Evolutionary conservation across 2,888 invertebrate genomes (phyloP).

Genomic region (Harmothoe impar): DNA sequence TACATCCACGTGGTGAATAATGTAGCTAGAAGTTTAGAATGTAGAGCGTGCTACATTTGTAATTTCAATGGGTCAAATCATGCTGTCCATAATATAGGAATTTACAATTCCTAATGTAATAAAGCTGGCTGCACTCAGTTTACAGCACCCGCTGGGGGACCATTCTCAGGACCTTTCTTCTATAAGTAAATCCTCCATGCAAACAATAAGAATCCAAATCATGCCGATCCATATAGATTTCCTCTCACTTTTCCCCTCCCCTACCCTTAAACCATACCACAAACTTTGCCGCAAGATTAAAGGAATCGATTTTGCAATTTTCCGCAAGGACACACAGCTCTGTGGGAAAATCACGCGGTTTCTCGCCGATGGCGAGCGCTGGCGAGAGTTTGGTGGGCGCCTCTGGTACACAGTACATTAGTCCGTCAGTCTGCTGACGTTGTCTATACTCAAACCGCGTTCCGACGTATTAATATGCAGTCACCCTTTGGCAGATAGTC

Average conservation of each 20-base stretch:
- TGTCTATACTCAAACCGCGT: background rate
- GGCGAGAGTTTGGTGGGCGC: background rate
- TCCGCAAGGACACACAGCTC: background rate
- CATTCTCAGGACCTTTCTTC: no score
- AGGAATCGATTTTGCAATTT: slow-evolving; percentile 28
- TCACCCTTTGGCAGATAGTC: background rate
- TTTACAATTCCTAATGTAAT: no score
- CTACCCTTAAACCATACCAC: background rate
- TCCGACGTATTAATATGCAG: slow-evolving; percentile 7
- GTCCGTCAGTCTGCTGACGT: background rate
- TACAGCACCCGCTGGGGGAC: no score
- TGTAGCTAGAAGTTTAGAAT: no score
- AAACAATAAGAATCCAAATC: background rate
- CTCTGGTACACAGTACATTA: background rate
- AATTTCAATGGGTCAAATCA: no score
- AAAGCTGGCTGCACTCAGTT: no score
- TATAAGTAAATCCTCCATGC: background rate
- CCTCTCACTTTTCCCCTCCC: background rate
- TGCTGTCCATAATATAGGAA: no score
- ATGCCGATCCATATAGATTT: background rate
- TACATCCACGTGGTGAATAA: no score
- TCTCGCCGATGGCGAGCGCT: background rate
- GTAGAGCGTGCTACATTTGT: no score
- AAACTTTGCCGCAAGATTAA: slow-evolving; percentile 7
- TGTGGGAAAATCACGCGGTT: background rate